A percentile compares a stretch with the other conserved stretches of the same genome.
Evolutionary conservation across 1,140 invertebrate species (phyloP).

Genomic region (Ruditapes philippinarum): DNA sequence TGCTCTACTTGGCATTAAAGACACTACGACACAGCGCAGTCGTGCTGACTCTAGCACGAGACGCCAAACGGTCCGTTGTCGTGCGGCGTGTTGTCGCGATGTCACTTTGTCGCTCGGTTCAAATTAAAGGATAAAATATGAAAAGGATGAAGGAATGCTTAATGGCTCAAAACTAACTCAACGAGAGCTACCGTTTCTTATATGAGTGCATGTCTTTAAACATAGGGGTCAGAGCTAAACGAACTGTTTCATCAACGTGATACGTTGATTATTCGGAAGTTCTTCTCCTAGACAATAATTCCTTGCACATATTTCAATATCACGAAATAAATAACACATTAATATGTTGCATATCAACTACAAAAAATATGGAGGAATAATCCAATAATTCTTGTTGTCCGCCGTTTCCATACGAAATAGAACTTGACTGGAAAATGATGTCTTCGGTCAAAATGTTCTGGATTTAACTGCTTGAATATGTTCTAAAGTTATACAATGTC

Average conservation of each 20-base stretch:
- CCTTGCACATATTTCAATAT: background rate
- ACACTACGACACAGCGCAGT: no score
- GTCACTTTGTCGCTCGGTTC: no score
- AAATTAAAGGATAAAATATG: no score
- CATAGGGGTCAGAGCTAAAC: background rate
- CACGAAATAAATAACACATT: background rate
- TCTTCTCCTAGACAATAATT: background rate
- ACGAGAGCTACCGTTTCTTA: background rate
- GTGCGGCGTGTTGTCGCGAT: no score
- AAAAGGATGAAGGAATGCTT: background rate
- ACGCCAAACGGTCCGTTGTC: no score
- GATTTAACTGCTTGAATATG: no score
- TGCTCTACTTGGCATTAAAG: no score
- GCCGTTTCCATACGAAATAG: background rate
- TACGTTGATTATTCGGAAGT: background rate
- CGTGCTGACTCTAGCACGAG: no score
- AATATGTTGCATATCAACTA: background rate
- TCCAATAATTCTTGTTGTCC: background rate
- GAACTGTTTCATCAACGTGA: background rate
- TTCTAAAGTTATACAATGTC: no score
- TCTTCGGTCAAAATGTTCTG: no score
- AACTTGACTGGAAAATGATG: background rate
- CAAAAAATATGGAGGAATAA: background rate
- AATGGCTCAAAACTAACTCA: background rate
- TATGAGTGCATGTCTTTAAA: background rate